Conservation (phyloP, 2,888 invertebrate species). For the Anticlea derivata region DNA sequence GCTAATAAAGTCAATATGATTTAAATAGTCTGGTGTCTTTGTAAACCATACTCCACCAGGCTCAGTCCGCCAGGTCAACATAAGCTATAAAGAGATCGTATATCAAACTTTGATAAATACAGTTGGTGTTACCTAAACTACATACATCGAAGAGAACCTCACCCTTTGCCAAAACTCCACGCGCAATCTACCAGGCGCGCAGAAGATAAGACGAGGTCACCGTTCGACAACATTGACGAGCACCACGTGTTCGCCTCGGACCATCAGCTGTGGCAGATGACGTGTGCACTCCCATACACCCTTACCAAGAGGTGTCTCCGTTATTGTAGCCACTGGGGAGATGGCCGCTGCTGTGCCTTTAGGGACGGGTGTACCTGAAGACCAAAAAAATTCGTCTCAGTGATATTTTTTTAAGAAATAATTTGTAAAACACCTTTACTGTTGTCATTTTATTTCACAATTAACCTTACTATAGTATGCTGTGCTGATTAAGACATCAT, state of each 20-base stretch:
- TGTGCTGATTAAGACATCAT: too few species aligned
- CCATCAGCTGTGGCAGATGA: constrained; percentile 86
- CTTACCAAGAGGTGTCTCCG: constrained; percentile 82
- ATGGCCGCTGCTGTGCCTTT: constrained; percentile 70
- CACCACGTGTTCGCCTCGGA: constrained; percentile 91
- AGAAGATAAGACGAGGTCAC: constrained; percentile 36
- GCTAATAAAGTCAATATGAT: too few species aligned
- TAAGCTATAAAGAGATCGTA: too few species aligned
- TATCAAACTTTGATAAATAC: too few species aligned
- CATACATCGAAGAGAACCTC: background rate
- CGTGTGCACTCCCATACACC: constrained; percentile 87
- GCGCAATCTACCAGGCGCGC: constrained; percentile 19
- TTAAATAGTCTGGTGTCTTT: too few species aligned
- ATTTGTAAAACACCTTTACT: too few species aligned
- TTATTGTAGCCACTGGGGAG: constrained; percentile 79
- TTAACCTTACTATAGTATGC: too few species aligned
- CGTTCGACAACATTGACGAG: constrained; percentile 73
- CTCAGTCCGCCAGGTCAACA: too few species aligned
- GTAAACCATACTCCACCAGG: too few species aligned
- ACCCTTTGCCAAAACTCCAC: background rate
- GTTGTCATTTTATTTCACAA: too few species aligned
- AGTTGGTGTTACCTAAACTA: background rate
- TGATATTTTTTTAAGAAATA: too few species aligned
- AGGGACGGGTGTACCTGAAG: constrained; percentile 63
- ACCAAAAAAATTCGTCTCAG: background rate